Conservation (phyloP, 2,888 invertebrate genomes). For the Andrena fulva region DNA sequence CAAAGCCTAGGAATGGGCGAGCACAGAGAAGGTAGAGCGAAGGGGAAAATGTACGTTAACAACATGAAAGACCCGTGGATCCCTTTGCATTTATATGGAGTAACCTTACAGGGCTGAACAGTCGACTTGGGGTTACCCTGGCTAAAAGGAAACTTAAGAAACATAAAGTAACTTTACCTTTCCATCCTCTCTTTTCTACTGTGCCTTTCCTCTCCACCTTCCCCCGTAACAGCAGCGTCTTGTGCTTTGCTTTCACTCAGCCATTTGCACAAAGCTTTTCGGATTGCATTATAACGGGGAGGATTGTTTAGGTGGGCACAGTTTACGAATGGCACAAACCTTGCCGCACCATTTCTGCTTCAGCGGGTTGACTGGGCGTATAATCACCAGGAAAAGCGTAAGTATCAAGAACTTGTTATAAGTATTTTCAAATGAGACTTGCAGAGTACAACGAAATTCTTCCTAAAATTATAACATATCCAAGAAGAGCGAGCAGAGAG, state of each 20-base stretch:
- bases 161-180: constrained; percentile 77
- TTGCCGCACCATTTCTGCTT: background rate
- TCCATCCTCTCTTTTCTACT: constrained; percentile 65
- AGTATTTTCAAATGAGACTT: background rate
- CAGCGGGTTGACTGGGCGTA: background rate
- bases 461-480: background rate
- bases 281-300: constrained; percentile 73
- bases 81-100: constrained; percentile 77
- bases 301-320: constrained; percentile 61
- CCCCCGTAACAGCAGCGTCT: constrained; percentile 53
- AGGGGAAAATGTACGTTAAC: constrained; percentile 70
- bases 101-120: constrained; percentile 74
- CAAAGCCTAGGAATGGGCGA: constrained; percentile 42
- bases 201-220: constrained; percentile 52
- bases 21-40: constrained; percentile 22
- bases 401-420: background rate
- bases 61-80: constrained; percentile 73
- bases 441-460: background rate
- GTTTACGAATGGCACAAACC: constrained; percentile 44
- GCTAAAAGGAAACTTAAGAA: constrained; percentile 77
- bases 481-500: background rate
- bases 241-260: constrained; percentile 64
- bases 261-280: constrained; percentile 73
- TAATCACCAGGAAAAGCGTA: too few relatives aligned
- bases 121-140: constrained; percentile 72